Evolutionary conservation across 2,888 invertebrate species (phyloP).

Genomic region (Lasioglossum lativentre): DNA sequence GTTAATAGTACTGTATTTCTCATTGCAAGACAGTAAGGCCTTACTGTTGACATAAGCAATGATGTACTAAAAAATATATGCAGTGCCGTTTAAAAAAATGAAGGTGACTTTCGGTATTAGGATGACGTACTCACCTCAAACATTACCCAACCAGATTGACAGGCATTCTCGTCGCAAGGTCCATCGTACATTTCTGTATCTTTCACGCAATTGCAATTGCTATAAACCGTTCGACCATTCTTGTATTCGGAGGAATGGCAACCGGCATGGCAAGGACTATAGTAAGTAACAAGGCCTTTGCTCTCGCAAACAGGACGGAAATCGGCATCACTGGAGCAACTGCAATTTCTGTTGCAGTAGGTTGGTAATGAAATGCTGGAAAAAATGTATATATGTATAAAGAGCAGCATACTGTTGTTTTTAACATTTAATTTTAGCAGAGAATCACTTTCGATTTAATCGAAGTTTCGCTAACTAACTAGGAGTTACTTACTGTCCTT

Average conservation of each 20-base stretch:
- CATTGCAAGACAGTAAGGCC: no score
- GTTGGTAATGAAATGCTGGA: slow-evolving; percentile 81
- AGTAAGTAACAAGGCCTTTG: slow-evolving; percentile 87
- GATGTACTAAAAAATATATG: no score
- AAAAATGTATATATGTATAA: background rate
- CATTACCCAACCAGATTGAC: slow-evolving; percentile 85
- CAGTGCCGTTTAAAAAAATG: no score
- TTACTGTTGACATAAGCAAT: no score
- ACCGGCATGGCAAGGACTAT: slow-evolving; percentile 91
- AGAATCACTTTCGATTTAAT: background rate
- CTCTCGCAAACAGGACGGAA: slow-evolving; percentile 89
- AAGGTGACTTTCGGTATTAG: background rate
- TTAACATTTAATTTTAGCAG: background rate
- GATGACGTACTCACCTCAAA: slow-evolving; percentile 79
- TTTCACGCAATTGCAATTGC: slow-evolving; percentile 86
- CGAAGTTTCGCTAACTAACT: background rate
- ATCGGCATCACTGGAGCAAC: slow-evolving; percentile 85
- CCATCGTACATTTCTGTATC: slow-evolving; percentile 84
- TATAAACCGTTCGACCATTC: slow-evolving; percentile 85
- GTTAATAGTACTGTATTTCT: no score
- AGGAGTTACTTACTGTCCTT: slow-evolving; percentile 79
- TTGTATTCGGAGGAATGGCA: slow-evolving; percentile 85
- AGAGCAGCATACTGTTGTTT: background rate
- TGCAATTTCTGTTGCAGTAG: slow-evolving; percentile 86
- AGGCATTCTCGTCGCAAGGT: slow-evolving; percentile 85